Conservation (phyloP, 2,113 vertebrate genomes). For the Leptodactylus fuscus region DNA sequence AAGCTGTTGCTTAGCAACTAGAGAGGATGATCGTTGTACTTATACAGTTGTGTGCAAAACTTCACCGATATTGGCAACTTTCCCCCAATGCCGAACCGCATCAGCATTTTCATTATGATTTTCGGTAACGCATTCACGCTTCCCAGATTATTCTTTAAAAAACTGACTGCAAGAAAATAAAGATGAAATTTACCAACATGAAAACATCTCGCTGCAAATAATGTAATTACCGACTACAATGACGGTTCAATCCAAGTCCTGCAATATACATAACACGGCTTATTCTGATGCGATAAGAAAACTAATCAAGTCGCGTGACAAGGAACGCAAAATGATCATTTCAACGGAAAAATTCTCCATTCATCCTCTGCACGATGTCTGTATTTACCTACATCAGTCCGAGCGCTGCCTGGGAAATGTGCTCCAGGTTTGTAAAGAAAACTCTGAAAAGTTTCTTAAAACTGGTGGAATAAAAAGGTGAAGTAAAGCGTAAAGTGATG, state of each 20-base stretch:
- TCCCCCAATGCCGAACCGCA: neutral
- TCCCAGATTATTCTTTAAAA: neutral
- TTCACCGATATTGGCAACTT: slow-evolving; percentile 55
- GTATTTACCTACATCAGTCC: neutral
- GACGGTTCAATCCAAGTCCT: neutral
- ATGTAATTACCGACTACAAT: slow-evolving; percentile 12
- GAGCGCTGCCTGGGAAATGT: neutral
- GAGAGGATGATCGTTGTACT: slow-evolving; percentile 22
- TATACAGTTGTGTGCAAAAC: slow-evolving; percentile 38
- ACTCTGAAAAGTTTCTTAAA: too few species aligned
- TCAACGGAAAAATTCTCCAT: neutral
- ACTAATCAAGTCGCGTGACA: neutral
- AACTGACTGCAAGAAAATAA: slow-evolving; percentile 4
- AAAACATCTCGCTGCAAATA: slow-evolving; percentile 12
- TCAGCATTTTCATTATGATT: slow-evolving; percentile 35
- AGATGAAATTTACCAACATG: slow-evolving; percentile 24
- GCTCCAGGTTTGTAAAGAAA: neutral
- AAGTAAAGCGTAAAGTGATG: too few species aligned
- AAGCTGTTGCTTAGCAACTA: slow-evolving; percentile 56
- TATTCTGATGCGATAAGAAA: neutral
- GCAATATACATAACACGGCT: neutral
- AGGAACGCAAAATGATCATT: neutral
- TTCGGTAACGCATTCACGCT: slow-evolving; percentile 4
- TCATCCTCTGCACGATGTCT: neutral
- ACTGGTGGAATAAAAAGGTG: too few species aligned